Evolutionary conservation across 2,113 vertebrate species (phyloP).

Genomic region (Castor canadensis): DNA sequence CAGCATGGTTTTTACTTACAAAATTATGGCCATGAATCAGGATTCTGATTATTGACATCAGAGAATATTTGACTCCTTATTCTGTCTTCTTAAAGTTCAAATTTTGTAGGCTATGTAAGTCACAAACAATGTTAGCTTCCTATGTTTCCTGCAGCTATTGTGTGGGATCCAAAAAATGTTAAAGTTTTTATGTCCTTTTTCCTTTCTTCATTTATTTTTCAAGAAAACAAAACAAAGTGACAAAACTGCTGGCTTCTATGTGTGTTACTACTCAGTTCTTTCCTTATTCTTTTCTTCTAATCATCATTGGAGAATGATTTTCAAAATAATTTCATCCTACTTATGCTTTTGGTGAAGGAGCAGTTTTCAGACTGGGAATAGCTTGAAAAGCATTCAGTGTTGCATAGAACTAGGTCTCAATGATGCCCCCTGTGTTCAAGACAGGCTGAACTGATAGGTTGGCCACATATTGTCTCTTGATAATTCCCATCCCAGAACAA

Average conservation of each 20-base stretch:
- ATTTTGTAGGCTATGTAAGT: not conserved
- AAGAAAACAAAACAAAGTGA: not conserved
- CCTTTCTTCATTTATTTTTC: not conserved
- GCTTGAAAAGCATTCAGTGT: conserved; percentile 9
- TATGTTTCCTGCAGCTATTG: not conserved
- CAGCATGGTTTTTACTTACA: not conserved
- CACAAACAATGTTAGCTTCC: not conserved
- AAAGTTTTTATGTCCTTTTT: not conserved
- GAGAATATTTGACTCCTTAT: not conserved
- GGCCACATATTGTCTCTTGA: not conserved
- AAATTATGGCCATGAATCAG: accelerated
- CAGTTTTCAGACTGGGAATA: not conserved
- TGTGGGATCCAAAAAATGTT: not conserved
- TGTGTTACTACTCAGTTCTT: not conserved
- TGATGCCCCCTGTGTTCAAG: not conserved
- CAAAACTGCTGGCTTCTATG: not conserved
- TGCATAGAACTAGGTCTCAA: not conserved
- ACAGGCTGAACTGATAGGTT: no score
- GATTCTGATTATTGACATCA: not conserved
- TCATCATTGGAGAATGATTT: not conserved
- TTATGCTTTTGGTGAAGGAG: not conserved
- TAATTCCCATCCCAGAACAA: not conserved
- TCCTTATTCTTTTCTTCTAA: not conserved
- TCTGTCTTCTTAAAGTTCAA: not conserved
- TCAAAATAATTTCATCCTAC: not conserved